Base-by-base conservation (phyloP, 1,140 invertebrate species). In the Cotesia chilonis region DNA sequence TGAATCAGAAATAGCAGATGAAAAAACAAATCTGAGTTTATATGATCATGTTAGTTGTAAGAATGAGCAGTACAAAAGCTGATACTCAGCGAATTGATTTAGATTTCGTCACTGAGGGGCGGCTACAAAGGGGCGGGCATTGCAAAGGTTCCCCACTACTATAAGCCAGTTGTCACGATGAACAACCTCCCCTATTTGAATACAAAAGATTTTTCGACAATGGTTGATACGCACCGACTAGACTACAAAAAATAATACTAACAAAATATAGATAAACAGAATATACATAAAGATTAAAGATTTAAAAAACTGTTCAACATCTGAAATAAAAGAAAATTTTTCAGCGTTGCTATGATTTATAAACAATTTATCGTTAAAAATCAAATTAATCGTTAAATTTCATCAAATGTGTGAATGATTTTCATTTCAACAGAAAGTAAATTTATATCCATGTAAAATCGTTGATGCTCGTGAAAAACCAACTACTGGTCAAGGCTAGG, bases 81-180 rank as follows among this genome's bases (percentile, higher is more conserved):
- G 66, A 14, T 55, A 7, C 6, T 47, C 41, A 47, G 3, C 20
- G 51, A 68, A 68, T 68, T 68, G 66, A 68, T 68, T 68, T 68
- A 28, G 51, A 51, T n/a, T 36, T 52, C 66, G 20, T 65, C 28
- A 47, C 17, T 4, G 10, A 38, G 66, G 51, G 66, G 66, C 66
- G 66, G 66, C 41, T 17, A 68, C 66, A 51, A 20, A 54, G 66
- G 14, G 66, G 66, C 66, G 66, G 66, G 47, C 64, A 28, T 52
- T 68, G 7, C 51, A 4, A 17, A 14, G 12, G 12, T 17, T 65
- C 63, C 38, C 63, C 63, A 47, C 63, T 17, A 65, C 38, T 28
- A 17, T 17, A n/a, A 17, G 14, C 52, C 20, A 28, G 66, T 51
- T 51, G 66, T 68, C 20, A 41, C 66, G 52, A 35, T 6, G 28